Evolutionary conservation across 2,113 vertebrate genomes (phyloP).

Genomic region (Myiozetetes cayanensis): DNA sequence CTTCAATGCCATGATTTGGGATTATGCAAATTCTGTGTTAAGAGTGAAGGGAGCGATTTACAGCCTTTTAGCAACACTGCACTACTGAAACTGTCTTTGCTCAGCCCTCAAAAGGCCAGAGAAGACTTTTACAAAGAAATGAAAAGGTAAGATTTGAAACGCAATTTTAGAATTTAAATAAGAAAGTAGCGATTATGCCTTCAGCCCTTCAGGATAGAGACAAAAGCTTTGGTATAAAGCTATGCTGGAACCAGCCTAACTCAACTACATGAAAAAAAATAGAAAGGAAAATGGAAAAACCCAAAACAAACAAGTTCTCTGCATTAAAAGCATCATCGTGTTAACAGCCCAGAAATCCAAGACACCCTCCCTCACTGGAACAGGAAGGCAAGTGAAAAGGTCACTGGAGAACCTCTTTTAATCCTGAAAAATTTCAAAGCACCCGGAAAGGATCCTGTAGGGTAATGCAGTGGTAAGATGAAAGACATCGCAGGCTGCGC

Average conservation of each 20-base stretch:
- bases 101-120: slow-evolving; percentile 40
- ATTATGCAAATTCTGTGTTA: neutral
- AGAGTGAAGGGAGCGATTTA: neutral
- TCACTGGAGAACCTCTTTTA: neutral
- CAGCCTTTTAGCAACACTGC: neutral
- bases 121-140: slow-evolving; percentile 5
- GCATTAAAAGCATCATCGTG: neutral
- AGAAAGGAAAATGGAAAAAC: neutral
- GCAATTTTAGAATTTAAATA: slow-evolving; percentile 41
- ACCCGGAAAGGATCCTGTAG: neutral
- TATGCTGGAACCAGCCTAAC: neutral
- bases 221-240: neutral
- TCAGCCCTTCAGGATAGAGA: neutral
- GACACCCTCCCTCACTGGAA: neutral
- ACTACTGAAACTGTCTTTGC: slow-evolving; percentile 2
- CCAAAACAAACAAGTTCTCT: neutral
- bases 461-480: neutral
- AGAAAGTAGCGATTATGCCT: neutral
- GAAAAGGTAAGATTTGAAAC: slow-evolving; percentile 30
- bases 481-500: neutral
- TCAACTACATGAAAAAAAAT: neutral
- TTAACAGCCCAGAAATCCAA: neutral
- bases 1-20: neutral
- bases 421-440: neutral
- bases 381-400: fast-evolving